These are phyloP conservation scores for Lasaia peninsularis DNA, from an alignment of 1,140 invertebrate species.

Conservation along the genomic window DNA sequence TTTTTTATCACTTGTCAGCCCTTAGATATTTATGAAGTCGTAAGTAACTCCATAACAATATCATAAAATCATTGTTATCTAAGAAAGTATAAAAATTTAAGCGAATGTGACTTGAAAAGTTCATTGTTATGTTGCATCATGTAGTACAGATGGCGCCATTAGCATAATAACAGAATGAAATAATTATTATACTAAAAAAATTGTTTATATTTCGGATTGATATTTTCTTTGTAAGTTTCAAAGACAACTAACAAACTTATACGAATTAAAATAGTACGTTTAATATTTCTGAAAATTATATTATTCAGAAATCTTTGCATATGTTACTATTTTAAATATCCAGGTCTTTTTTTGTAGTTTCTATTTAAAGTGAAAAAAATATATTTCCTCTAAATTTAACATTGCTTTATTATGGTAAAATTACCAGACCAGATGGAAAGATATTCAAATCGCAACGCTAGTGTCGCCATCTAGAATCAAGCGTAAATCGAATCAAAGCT, in stretches of 20 bases:
- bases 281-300: too few species aligned
- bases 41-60: constrained; percentile 22
- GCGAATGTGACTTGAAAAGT: constrained; percentile 10
- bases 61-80: constrained; percentile 23
- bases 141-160: neutral
- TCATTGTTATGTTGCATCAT: neutral
- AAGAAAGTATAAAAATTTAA: constrained; percentile 20
- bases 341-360: too few species aligned
- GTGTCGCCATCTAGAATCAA: neutral
- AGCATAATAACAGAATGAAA: neutral
- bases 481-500: neutral
- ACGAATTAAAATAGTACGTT: too few species aligned
- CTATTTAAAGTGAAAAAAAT: too few species aligned
- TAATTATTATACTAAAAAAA: neutral
- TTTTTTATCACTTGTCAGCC: constrained; percentile 8
- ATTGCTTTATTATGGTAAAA: too few species aligned
- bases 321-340: too few species aligned
- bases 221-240: too few species aligned
- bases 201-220: too few species aligned
- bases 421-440: too few species aligned
- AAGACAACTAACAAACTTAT: too few species aligned
- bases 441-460: neutral
- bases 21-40: constrained; percentile 5
- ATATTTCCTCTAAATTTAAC: too few species aligned
- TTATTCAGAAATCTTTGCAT: too few species aligned